Conservation (phyloP, 2,113 vertebrate genomes). For the Siniperca knerii region DNA sequence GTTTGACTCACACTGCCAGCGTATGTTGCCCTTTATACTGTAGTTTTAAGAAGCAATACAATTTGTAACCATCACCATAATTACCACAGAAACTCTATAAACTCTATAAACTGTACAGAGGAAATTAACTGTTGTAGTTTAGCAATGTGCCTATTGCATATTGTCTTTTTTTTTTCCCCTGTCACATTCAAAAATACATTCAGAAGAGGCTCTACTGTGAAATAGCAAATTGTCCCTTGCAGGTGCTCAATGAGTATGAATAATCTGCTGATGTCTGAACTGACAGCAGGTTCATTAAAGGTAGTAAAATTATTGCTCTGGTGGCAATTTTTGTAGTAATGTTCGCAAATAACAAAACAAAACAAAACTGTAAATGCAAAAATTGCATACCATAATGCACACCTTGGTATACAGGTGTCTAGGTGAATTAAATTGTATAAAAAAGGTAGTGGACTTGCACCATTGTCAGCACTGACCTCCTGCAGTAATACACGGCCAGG, state of each 20-base stretch:
- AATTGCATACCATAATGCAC: background rate
- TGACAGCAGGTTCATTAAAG: background rate
- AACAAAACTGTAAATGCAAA: background rate
- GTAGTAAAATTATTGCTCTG: background rate
- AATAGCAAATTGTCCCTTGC: background rate
- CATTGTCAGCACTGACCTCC: background rate
- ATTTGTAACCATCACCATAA: background rate
- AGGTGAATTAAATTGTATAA: background rate
- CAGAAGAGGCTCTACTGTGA: background rate
- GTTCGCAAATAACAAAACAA: background rate
- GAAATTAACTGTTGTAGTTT: background rate
- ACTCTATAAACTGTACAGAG: background rate
- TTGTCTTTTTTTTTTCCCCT: background rate
- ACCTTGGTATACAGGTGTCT: background rate
- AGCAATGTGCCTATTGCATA: background rate
- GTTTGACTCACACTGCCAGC: background rate
- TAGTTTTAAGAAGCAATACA: background rate
- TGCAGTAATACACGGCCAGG: background rate
- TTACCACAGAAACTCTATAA: background rate
- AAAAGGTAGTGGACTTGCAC: background rate
- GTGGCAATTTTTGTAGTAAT: background rate
- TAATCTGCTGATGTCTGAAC: slow-evolving; percentile 3
- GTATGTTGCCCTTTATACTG: background rate
- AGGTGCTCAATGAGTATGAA: background rate
- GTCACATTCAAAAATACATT: background rate